These are phyloP conservation scores for Ataeniobius toweri DNA, from an alignment of 2,797 vertebrate genomes.

Conservation along the genomic window DNA sequence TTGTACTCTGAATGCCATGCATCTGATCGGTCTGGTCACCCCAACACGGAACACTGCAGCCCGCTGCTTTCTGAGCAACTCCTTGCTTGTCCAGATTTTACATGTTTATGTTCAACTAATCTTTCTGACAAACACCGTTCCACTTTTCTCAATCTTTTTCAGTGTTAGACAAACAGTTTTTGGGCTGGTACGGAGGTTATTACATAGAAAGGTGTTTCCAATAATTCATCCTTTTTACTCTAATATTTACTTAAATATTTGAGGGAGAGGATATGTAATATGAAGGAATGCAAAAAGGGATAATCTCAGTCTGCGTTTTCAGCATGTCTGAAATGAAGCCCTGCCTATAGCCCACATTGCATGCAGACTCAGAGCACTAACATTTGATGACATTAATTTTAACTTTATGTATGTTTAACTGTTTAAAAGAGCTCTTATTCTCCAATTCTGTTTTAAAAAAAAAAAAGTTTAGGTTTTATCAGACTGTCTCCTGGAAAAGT, in stretches of 20 bases:
- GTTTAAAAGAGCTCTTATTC: not conserved
- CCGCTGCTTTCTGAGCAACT: constrained; percentile 38
- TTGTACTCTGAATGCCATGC: constrained; percentile 15
- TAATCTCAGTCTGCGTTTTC: constrained; percentile 38
- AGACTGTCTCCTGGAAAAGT: too few species aligned
- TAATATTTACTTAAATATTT: constrained; percentile 11
- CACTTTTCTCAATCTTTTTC: constrained; percentile 43
- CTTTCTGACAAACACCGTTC: constrained; percentile 60
- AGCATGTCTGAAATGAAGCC: constrained; percentile 33
- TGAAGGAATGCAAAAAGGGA: constrained; percentile 34
- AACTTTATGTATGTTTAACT: constrained; percentile 18
- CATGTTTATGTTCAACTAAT: constrained; percentile 62
- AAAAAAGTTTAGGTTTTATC: too few species aligned
- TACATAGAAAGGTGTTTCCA: constrained; percentile 27
- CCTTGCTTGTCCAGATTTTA: constrained; percentile 30
- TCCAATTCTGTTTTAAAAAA: not conserved
- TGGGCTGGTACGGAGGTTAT: constrained; percentile 1
- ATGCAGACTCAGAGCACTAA: constrained; percentile 50
- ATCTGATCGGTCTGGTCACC: constrained; percentile 45
- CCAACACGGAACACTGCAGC: constrained; percentile 40
- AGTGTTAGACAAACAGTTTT: constrained; percentile 8
- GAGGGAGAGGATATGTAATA: constrained; percentile 31
- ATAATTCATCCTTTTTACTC: constrained; percentile 21
- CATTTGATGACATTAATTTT: constrained; percentile 35
- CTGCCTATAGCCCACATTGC: constrained; percentile 24